These are phyloP conservation scores for Meda fulgida DNA, from an alignment of 2,797 vertebrate species.

Conservation along the genomic window DNA sequence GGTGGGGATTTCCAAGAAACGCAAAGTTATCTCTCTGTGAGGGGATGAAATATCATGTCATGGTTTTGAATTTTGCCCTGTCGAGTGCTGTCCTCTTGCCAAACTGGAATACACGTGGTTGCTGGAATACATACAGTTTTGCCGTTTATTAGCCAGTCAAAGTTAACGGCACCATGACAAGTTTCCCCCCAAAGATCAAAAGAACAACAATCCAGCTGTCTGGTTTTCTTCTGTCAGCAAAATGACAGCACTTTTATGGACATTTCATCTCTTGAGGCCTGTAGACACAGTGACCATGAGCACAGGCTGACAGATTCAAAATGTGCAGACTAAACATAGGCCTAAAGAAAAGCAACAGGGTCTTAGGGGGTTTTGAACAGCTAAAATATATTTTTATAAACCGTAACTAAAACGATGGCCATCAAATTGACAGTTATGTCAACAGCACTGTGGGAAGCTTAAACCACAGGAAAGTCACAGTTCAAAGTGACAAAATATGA, in stretches of 20 bases:
- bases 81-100: neutral
- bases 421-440: constrained; percentile 12
- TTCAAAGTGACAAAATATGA: constrained; percentile 10
- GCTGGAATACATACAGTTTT: no score
- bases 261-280: neutral
- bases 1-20: neutral
- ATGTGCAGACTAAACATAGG: constrained; percentile 3
- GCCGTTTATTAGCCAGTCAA: constrained; percentile 38
- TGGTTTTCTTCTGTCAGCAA: neutral
- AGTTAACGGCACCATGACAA: constrained; percentile 31
- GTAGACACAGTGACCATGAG: neutral
- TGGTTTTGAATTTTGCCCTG: constrained; percentile 8
- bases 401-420: neutral
- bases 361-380: neutral
- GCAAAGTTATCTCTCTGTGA: neutral
- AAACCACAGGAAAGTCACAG: neutral
- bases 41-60: neutral
- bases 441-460: neutral
- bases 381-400: neutral
- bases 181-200: constrained; percentile 17
- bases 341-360: neutral
- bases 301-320: neutral
- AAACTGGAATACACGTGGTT: no score
- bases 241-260: constrained; percentile 1
- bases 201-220: constrained; percentile 7